Evolutionary conservation across 2,888 invertebrate genomes (phyloP).

Genomic region (Agonopterix subpropinquella): DNA sequence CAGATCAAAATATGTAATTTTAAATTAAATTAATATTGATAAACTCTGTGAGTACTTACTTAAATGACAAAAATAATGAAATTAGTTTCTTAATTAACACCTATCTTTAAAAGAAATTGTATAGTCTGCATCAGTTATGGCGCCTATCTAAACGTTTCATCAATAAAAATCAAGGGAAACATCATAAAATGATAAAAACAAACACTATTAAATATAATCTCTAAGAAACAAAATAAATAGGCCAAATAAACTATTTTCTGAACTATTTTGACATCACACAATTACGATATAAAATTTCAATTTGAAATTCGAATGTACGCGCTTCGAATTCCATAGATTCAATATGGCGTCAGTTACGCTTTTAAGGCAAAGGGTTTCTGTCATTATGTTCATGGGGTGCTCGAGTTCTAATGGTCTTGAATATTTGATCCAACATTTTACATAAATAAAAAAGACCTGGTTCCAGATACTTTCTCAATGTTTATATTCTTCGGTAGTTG

Average conservation of each 20-base stretch:
- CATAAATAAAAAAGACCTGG: too few species aligned
- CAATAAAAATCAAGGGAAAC: background rate
- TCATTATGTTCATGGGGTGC: conserved; percentile 59
- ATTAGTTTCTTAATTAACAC: too few species aligned
- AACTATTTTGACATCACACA: conserved; percentile 1
- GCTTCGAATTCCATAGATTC: conserved; percentile 50
- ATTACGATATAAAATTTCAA: conserved; percentile 12
- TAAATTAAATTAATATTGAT: too few species aligned
- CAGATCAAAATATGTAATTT: too few species aligned
- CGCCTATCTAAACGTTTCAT: background rate
- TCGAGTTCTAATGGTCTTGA: conserved; percentile 26
- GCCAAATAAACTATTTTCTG: background rate
- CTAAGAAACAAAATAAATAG: background rate
- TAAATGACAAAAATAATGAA: too few species aligned
- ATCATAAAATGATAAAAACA: background rate
- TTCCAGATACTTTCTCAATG: too few species aligned
- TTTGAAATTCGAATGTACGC: conserved; percentile 28
- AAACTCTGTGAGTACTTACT: too few species aligned
- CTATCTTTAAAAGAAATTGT: too few species aligned
- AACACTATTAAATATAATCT: background rate
- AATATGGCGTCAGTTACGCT: conserved; percentile 45
- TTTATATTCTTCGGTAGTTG: too few species aligned
- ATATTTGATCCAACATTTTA: background rate
- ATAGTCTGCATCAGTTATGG: background rate
- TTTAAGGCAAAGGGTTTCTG: conserved; percentile 49